These are phyloP conservation scores for Phalacrocorax aristotelis DNA, from an alignment of 2,113 vertebrate species.

Conservation along the genomic window DNA sequence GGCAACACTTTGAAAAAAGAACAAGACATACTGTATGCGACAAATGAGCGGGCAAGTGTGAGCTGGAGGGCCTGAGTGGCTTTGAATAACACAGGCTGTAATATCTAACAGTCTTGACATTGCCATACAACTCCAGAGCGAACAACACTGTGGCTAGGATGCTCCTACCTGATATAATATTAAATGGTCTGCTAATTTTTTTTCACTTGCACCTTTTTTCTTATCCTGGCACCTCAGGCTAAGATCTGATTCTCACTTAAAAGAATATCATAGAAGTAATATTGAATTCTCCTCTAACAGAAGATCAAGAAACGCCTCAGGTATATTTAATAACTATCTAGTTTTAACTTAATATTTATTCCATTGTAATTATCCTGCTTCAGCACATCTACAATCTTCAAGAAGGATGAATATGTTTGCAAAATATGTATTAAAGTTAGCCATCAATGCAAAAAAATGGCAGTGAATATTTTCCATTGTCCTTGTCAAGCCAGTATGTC, in stretches of 20 bases:
- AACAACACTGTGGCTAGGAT: neutral
- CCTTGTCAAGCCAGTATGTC: neutral
- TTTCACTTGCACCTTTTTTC: neutral
- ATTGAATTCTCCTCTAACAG: neutral
- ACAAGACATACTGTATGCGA: neutral
- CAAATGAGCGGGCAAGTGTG: neutral
- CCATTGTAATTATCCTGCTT: neutral
- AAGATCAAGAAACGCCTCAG: neutral
- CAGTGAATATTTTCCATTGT: neutral
- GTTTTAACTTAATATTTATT: conserved; percentile 25
- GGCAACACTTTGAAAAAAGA: neutral
- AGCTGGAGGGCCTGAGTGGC: neutral
- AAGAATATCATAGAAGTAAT: conserved; percentile 9
- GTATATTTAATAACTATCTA: neutral
- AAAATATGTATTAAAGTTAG: neutral
- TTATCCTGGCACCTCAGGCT: fast-evolving
- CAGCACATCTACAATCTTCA: neutral
- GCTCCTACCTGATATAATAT: neutral
- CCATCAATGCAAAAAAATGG: neutral
- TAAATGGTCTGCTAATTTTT: neutral
- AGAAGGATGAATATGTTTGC: neutral
- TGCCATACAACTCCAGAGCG: neutral
- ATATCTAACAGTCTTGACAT: neutral
- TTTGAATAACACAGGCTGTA: neutral
- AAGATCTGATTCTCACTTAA: neutral